Base-by-base conservation (phyloP, 2,888 invertebrate species). In the Acronicta aceris region DNA sequence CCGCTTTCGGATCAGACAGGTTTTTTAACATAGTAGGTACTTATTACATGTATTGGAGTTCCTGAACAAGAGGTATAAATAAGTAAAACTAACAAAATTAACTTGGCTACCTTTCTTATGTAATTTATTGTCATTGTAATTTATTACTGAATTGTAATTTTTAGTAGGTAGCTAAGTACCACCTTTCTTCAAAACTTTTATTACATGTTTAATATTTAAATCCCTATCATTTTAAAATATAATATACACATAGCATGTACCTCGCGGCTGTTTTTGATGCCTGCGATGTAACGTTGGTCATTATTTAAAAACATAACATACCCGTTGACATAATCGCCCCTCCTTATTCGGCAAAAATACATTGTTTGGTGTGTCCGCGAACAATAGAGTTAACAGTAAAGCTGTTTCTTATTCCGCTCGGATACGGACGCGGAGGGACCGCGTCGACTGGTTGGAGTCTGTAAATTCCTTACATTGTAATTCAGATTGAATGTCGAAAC, bases 351-450 rank as follows among this genome's bases (percentile, higher is more conserved):
- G 90, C 89, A 83, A 91, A 92, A 92, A 92, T 89, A 93, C 93
- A 92, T 90, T 92, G 93, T 92, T 91, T 83, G 82, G 88, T 89
- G 87, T 89, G 89, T 92, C 83, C 85, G 81, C 81, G 86, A 89
- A 94, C 93, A 93, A 93, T 93, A 89, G 91, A 89, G 86, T 86
- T 92, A 93, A 93, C 93, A 89, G 93, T 93, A 93, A 85, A 87
- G 79, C 91, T 93, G 89, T 81, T 94, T 94, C 92, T 93, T 93
- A 94, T 93, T 93, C 93, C 91, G 91, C 84, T 87, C 92, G 92
- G 91, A 92, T 89, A 89, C 89, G 89, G 89, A 90, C 90, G 82
- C 86, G 76, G 79, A 69, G 82, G 81, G 45, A 59, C 60, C 41
- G 59, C 59, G 59, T 52, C 72, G 55, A 82, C 81, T 81, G 86